Percentiles rank a stretch among this genome's conserved stretches.
These are phyloP conservation scores for Rhagologus leucostigma DNA, from an alignment of 2,113 vertebrate genomes.

Conservation along the genomic window DNA sequence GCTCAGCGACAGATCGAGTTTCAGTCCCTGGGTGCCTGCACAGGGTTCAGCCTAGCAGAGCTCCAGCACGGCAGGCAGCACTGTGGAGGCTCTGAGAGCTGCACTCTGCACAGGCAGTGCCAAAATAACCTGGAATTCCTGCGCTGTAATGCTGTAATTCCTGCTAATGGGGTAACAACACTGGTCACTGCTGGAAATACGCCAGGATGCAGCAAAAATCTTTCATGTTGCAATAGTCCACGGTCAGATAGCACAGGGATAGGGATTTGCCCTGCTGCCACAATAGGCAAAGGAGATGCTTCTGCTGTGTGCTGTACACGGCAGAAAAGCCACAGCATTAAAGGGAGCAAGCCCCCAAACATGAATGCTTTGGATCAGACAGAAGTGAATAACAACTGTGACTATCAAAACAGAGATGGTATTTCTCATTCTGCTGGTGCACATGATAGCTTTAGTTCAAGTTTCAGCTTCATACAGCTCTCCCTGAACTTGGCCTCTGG, in stretches of 20 bases:
- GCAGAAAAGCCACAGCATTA: neutral
- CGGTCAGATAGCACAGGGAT: neutral
- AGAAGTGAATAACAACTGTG: slow-evolving; percentile 10
- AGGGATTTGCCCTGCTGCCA: neutral
- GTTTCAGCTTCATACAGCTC: slow-evolving; percentile 88
- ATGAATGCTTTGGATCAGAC: neutral
- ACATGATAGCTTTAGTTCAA: slow-evolving; percentile 75
- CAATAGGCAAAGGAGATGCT: neutral
- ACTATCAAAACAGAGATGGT: neutral
- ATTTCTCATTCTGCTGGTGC: neutral
- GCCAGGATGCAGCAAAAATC: neutral
- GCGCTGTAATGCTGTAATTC: neutral
- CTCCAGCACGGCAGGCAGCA: neutral
- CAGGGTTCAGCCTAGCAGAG: neutral
- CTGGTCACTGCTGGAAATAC: neutral
- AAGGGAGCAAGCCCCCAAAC: neutral
- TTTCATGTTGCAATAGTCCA: neutral
- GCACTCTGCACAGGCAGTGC: neutral
- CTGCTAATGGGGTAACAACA: neutral
- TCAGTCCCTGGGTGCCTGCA: neutral
- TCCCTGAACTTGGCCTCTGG: slow-evolving; percentile 66
- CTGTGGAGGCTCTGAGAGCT: neutral
- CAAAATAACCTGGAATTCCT: neutral
- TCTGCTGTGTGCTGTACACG: neutral
- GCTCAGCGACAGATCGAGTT: neutral